Base-by-base conservation (phyloP, 2,113 vertebrate species). In the Trichechus manatus region DNA sequence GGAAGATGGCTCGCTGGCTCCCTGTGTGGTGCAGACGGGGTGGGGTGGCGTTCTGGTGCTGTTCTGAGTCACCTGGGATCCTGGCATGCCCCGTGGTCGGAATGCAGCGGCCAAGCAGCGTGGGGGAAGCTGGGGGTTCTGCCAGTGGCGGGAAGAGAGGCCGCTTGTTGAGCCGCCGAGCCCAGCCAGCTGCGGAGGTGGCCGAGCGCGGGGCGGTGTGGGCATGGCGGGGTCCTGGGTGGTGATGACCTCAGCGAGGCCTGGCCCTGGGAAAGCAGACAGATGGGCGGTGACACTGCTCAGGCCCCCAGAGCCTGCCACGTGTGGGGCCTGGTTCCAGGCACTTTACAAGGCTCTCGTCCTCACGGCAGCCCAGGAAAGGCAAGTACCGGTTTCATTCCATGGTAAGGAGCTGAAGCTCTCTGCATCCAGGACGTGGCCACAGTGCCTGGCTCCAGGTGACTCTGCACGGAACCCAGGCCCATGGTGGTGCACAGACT, bases 111-210 rank as follows among this genome's bases (percentile, higher is more conserved):
- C 50, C 22, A 19, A 4, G 22, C 53, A 66, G 74, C 0, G 0
- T 22, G 78, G 85, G 72, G 0, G 3, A 50, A 17, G 90, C 27
- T 3, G 7, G 47, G 31, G 20, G 33, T 25, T 27, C 9, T 7
- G 47, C 56, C 27, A 0, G 0, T 4, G 0, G 9, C 0, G 5
- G 61, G 70, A 6, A 33, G 74, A 2, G 14, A 39, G 50, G 27
- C 36, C 14, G 0, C 8, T 56, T 19, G 53, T 10, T 33, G 25
- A 19, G 59, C n/a, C 1, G 23, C 53, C 1, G 20, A 53, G 80
- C 66, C 23, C 15, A 64, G 31, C 63, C 31, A 23, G 7, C 42
- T 53, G 13, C 23, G 13, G 53, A 86, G 80, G 17, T 0, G 23
- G 44, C 61, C 14, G 8, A 2, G 31, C 7, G 42, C 39, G 23